Conservation (phyloP, 2,888 invertebrate species). For the Teleogryllus oceanicus region DNA sequence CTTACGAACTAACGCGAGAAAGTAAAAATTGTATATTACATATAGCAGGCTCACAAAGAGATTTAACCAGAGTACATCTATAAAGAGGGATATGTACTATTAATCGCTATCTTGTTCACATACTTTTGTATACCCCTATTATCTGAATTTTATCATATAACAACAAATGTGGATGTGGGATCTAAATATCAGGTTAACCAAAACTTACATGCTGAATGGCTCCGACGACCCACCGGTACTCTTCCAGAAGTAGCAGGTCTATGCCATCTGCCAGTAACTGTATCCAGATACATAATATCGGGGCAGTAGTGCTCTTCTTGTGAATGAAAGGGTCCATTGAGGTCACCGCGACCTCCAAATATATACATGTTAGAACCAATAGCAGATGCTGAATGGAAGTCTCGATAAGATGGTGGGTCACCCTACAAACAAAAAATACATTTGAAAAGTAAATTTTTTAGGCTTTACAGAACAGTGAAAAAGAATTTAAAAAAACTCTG, state of each 20-base stretch:
- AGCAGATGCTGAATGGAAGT: constrained; percentile 84
- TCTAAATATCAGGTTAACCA: neutral
- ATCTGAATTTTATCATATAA: no score
- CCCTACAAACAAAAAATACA: constrained; percentile 50
- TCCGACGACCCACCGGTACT: constrained; percentile 74
- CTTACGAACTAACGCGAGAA: no score
- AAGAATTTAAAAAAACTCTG: no score
- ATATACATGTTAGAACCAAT: constrained; percentile 78
- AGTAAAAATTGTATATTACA: no score
- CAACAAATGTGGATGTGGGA: no score
- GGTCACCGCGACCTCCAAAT: constrained; percentile 84
- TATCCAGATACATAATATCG: constrained; percentile 71
- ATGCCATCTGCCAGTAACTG: constrained; percentile 66
- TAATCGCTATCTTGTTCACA: no score
- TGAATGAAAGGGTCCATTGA: constrained; percentile 60
- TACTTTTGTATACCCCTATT: no score
- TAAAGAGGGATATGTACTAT: no score
- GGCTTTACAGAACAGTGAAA: no score
- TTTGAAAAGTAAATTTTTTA: neutral
- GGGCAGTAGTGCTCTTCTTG: constrained; percentile 75
- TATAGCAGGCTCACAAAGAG: no score
- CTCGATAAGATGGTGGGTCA: constrained; percentile 67
- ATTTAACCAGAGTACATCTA: no score
- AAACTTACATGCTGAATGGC: constrained; percentile 84
- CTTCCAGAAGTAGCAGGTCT: constrained; percentile 58